Percentiles rank a stretch among this genome's conserved stretches.
phyloP scores from a whole-genome alignment of 2,113 vertebrate species.

The Petrocephalus zakoni region DNA sequence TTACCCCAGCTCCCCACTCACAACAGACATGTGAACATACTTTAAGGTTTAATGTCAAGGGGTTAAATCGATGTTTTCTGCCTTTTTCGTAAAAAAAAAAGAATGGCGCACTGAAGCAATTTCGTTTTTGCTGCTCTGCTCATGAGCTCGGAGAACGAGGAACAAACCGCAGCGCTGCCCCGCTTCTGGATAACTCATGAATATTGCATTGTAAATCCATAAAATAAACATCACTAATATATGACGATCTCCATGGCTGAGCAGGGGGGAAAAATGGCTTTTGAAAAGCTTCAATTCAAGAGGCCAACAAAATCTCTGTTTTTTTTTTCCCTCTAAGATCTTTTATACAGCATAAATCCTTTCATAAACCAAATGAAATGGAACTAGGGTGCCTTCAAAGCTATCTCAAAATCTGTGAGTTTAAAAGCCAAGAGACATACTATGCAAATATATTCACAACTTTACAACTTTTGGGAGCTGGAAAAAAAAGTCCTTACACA shows the following conservation, averaged over 20 bases:
- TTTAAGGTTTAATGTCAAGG: background rate
- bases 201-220: conserved; percentile 46
- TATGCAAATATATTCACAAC: conserved; percentile 56
- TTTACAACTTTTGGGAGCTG: conserved; percentile 35
- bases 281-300: conserved; percentile 25
- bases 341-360: conserved; percentile 21
- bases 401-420: conserved; percentile 31
- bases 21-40: background rate
- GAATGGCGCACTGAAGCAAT: background rate
- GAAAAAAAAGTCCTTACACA: conserved; percentile 23
- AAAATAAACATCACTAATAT: conserved; percentile 48
- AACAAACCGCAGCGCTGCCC: conserved; percentile 30
- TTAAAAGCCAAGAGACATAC: conserved; percentile 46
- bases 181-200: conserved; percentile 35
- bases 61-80: background rate
- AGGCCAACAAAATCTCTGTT: conserved; percentile 26
- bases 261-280: conserved; percentile 1
- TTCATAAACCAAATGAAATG: conserved; percentile 40
- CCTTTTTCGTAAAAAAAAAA: background rate
- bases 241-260: conserved; percentile 14
- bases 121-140: background rate
- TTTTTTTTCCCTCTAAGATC: conserved; percentile 24
- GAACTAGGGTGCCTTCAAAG: conserved; percentile 39
- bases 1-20: background rate
- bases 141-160: background rate